A percentile compares a stretch with the other conserved stretches of the same genome.
These are phyloP conservation scores for Pteromalus puparum DNA, from an alignment of 1,140 invertebrate genomes.

Conservation along the genomic window DNA sequence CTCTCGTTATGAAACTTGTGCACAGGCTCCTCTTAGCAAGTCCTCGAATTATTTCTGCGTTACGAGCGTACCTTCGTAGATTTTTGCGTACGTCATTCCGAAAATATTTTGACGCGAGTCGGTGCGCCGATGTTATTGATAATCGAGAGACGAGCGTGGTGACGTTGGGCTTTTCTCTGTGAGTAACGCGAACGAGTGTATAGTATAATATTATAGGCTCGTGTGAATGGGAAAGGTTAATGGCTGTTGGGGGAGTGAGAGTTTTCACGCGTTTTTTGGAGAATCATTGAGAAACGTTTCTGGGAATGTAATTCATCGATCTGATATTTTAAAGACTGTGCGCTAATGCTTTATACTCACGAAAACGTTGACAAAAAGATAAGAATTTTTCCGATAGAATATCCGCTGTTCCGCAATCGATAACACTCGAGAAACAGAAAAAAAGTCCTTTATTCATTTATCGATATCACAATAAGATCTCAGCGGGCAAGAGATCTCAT, in stretches of 20 bases:
- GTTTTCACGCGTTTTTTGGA: constrained; percentile 13
- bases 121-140: constrained; percentile 5
- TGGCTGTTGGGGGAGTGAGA: not conserved
- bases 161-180: constrained; percentile 29
- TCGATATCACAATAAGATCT: constrained; percentile 34
- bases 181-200: not conserved
- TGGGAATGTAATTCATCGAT: no score
- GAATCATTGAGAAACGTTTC: not conserved
- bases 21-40: not conserved
- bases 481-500: not conserved
- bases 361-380: no score
- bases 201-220: not conserved
- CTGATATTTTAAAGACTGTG: no score
- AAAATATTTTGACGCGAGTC: constrained; percentile 68
- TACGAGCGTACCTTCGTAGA: not conserved
- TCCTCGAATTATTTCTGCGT: not conserved
- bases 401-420: no score
- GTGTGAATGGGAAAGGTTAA: not conserved
- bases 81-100: constrained; percentile 56
- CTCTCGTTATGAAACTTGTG: not conserved
- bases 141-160: not conserved
- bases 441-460: constrained; percentile 11
- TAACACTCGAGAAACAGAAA: not conserved
- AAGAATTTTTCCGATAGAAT: no score
- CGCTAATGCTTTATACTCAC: no score